These are phyloP conservation scores for Limnephilus rhombicus DNA, from an alignment of 2,888 invertebrate species.

Conservation along the genomic window DNA sequence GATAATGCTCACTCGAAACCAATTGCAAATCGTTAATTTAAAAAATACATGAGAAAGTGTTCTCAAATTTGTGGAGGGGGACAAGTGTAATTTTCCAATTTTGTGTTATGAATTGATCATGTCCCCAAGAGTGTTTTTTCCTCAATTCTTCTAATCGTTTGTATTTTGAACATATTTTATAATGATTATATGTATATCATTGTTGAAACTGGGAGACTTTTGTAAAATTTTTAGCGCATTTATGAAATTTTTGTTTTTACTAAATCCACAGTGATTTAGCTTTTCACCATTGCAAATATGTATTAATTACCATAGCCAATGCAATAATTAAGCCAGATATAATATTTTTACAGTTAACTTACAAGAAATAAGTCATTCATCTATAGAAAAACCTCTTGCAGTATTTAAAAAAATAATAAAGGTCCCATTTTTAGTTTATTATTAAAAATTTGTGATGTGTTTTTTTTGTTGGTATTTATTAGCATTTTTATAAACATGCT, in stretches of 20 bases:
- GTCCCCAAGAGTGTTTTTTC: not conserved
- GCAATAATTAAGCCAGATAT: not conserved
- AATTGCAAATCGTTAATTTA: not conserved
- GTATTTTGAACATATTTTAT: not conserved
- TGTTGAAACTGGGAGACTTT: not conserved
- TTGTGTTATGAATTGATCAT: not conserved
- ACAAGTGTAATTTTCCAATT: not conserved
- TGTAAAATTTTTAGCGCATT: not conserved
- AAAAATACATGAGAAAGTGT: not conserved
- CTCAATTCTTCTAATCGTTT: not conserved
- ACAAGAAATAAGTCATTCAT: not conserved
- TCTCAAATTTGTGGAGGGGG: not conserved
- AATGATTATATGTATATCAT: not conserved
- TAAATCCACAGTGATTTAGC: not conserved
- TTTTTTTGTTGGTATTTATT: not conserved
- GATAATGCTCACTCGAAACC: not conserved
- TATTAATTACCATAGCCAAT: not conserved
- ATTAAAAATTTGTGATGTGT: slow-evolving; percentile 5
- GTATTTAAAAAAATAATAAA: not conserved
- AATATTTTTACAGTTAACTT: not conserved
- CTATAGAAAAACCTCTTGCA: not conserved
- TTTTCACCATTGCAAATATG: not conserved
- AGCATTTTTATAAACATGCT: slow-evolving; percentile 5
- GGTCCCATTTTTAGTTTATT: not conserved
- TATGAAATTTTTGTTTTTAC: not conserved